phyloP scores from a whole-genome alignment of 2,113 vertebrate species.

The Saimiri boliviensis region DNA sequence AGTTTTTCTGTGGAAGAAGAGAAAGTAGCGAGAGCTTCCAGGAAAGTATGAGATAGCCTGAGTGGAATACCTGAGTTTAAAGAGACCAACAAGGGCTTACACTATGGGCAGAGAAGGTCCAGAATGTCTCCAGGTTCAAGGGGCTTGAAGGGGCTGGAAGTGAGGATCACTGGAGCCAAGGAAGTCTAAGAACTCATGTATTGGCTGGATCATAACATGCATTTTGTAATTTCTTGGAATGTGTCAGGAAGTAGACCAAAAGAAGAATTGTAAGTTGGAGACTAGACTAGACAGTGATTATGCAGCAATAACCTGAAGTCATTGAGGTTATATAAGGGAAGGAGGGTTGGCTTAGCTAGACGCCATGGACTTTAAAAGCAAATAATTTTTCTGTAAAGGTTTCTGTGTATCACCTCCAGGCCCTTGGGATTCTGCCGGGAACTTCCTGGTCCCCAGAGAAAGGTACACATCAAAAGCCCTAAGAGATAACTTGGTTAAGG shows the following conservation, averaged over 20 bases:
- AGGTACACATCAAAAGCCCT: background rate
- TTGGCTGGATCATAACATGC: rapidly evolving
- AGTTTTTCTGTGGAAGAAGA: background rate
- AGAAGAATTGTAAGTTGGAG: background rate
- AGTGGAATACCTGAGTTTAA: background rate
- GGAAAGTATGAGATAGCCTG: no score
- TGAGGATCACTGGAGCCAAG: background rate
- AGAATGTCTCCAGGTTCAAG: background rate
- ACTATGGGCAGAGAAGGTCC: background rate
- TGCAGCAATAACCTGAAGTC: background rate
- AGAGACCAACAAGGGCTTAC: background rate
- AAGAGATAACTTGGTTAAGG: no score
- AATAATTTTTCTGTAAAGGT: background rate
- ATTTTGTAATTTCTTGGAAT: background rate
- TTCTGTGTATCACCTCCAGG: background rate
- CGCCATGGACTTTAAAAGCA: background rate
- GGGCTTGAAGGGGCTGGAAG: background rate
- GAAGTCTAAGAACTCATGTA: background rate
- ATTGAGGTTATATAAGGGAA: background rate
- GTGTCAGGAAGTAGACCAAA: background rate
- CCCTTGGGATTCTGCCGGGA: no score
- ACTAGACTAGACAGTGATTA: background rate
- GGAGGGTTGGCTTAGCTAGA: background rate
- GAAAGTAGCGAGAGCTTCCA: background rate
- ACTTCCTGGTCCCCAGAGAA: background rate